phyloP scores from a whole-genome alignment of 92 coral and sea anemone genomes.

The Phymanthus crucifer region DNA sequence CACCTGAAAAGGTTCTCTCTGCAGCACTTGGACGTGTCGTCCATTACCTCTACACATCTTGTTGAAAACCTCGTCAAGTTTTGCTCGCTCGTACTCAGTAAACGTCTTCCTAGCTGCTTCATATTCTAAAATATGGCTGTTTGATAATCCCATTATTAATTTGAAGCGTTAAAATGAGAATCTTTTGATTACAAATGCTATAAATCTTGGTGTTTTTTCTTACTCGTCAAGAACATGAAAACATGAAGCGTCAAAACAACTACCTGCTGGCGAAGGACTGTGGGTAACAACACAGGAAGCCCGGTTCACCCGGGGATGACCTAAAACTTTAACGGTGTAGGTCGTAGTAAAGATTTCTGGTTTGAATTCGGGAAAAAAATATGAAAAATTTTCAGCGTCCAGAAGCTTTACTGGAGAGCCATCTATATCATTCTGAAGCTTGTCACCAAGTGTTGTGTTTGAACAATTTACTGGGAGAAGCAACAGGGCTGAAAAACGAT shows the following conservation, averaged over 20 bases:
- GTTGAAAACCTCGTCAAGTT: slow-evolving; percentile 25
- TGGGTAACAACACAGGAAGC: slow-evolving; percentile 26
- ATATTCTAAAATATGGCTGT: slow-evolving; percentile 70
- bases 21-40: neutral
- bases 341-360: neutral
- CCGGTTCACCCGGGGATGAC: slow-evolving; percentile 24
- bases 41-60: slow-evolving; percentile 37
- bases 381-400: too few species aligned
- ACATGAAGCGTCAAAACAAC: slow-evolving; percentile 5
- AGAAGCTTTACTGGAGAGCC: too few species aligned
- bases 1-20: slow-evolving; percentile 37
- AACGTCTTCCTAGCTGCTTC: slow-evolving; percentile 72
- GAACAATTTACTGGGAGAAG: too few species aligned
- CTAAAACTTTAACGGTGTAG: neutral
- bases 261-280: slow-evolving; percentile 12
- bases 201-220: neutral
- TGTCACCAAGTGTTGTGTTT: too few species aligned
- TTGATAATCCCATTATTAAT: slow-evolving; percentile 70
- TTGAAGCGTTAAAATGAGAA: neutral
- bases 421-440: too few species aligned
- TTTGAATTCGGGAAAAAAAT: too few species aligned
- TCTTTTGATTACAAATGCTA: neutral
- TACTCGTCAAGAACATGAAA: neutral
- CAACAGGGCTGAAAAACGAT: too few species aligned
- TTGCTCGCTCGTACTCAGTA: slow-evolving; percentile 22